Conservation (phyloP, 2,797 vertebrate species). For the Pteropus rufus region DNA sequence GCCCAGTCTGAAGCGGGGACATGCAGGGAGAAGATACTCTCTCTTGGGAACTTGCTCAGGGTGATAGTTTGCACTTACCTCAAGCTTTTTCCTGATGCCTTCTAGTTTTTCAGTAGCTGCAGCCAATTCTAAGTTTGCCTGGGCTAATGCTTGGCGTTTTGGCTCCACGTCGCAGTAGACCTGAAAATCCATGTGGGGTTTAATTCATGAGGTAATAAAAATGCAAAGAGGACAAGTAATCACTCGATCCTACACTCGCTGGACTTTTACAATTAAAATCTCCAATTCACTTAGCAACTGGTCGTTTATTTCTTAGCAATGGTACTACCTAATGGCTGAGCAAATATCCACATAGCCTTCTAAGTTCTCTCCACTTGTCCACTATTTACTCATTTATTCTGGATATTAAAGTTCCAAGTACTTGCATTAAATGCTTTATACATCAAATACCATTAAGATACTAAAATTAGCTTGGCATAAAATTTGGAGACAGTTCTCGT, state of each 20-base stretch:
- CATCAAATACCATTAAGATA: background rate
- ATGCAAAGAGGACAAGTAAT: background rate
- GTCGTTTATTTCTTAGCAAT: background rate
- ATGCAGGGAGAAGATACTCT: no score
- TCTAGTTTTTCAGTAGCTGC: slow-evolving; percentile 86
- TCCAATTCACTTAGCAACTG: background rate
- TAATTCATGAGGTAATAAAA: background rate
- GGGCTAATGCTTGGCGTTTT: slow-evolving; percentile 84
- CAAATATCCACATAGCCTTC: background rate
- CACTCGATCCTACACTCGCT: background rate
- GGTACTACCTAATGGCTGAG: background rate
- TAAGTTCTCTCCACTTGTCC: background rate
- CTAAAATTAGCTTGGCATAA: background rate
- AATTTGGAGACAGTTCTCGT: background rate
- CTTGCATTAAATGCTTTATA: background rate
- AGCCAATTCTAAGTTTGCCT: slow-evolving; percentile 87
- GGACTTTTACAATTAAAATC: background rate
- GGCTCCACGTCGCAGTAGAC: slow-evolving; percentile 88
- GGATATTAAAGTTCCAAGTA: background rate
- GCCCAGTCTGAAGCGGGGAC: background rate
- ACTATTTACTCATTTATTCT: background rate
- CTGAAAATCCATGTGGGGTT: slow-evolving; percentile 68
- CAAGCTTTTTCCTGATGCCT: slow-evolving; percentile 86
- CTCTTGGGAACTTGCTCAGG: background rate
- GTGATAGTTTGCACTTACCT: slow-evolving; percentile 75